Evolutionary conservation across 2,797 vertebrate genomes (phyloP), one percentile per base, ranked within the genome.

Genomic region (Sebastes nivosus): DNA sequence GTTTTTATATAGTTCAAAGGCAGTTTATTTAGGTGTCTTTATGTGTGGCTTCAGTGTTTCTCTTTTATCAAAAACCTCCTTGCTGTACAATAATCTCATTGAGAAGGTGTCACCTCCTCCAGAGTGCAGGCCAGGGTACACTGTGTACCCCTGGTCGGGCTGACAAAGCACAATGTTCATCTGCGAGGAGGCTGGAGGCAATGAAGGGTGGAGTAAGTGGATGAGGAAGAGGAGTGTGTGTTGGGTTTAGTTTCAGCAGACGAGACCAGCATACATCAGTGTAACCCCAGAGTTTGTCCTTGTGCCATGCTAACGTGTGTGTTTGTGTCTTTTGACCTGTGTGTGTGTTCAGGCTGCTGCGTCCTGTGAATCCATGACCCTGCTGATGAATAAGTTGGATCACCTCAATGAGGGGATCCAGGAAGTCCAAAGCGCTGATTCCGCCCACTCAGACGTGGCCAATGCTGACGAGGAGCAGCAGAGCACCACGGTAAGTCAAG

Each of bases 311-410:
- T 80, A 73, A 77, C 68, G 24, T 85, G 8, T 36, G 64, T 25
- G 57, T 83, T 22, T 74, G n/a, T 81, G 8, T 82, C 27, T 68
- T 54, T 55, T 78, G 22, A 81, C 71, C 81, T 80, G 42, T 92
- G 88, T 92, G 88, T 92, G 88, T 89, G 81, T 90, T 87, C 82
- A 87, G 84, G 91, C 84, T 71, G 78, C 89, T 57, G 93, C 78
- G 59, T 91, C 78, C 59, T 91, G 93, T 75, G 93, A 95, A 71
- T 96, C 96, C 69, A 95, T 96, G 96, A 92, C 85, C 10, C 89
- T 91, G 79, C 92, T 97, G 78, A 95, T 94, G 93, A 94, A 94
- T 86, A 97, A 96, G 85, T 77, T 97, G 84, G 95, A 96, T 80
- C 90, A 94, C 69, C 83, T 97, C 73, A 94, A 93, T 67, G 84